Evolutionary conservation across 2,888 invertebrate genomes (phyloP), one percentile per base, ranked within the genome.

Genomic region (Phasia obesa): DNA sequence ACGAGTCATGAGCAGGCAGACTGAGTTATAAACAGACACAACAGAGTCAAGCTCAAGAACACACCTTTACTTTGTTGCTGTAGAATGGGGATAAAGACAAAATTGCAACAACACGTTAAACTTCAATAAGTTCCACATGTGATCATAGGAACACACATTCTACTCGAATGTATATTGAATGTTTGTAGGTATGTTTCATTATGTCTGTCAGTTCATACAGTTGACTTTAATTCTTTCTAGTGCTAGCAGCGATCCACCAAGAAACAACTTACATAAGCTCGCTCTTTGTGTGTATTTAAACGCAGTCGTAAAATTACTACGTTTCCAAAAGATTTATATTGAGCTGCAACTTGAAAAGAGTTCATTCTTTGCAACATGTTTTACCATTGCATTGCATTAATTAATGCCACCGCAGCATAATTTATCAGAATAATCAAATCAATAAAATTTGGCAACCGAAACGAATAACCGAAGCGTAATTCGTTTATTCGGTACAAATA

Each of bases 11-110:
- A 69, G 51, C 69, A 42, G 60, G 51, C 69, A 42, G 60, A 17
- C 42, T 44, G 21, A 67, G 17, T 38, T 31, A 1, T 55, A 59
- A 42, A 65, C 31, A 74, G 74, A 84, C 77, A 67, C 38, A 62
- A 67, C 71, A 83, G 83, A 87, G 88, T 89, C 90, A 89, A 89
- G 89, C 89, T 89, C 89, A 89, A 89, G 89, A 89, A 89, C 89
- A 89, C 89, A 89, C 89, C 89, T 89, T 89, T 89, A 88, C 60
- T 78, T 65, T 47, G 57, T 71, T 79, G 64, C 65, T 71, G 65
- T 69, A 76, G 84, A 86, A 70, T 75, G 67, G 57, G 35, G 71
- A 85, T 64, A 85, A 85, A 84, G 84, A 81, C 77, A 79, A 57
- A 69, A 53, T 53, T 17, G 84, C 77, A 38, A 44, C 62, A 62